Conservation (phyloP, 2,888 invertebrate genomes). For the Leptothorax acervorum region DNA sequence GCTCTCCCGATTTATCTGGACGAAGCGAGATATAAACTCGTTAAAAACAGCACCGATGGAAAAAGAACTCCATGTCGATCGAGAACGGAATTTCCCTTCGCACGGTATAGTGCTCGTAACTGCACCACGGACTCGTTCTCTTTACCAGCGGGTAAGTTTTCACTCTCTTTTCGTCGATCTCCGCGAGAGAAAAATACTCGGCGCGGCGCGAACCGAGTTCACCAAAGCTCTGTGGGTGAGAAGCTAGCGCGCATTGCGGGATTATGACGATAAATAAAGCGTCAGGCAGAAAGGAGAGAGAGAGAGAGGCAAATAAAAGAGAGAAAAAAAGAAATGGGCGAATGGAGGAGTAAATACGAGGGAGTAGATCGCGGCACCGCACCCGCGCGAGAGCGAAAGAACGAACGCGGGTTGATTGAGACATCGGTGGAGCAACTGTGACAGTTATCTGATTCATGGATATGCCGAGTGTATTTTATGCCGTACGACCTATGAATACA, state of each 20-base stretch:
- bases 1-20: slow-evolving; percentile 16
- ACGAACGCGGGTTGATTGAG: slow-evolving; percentile 82
- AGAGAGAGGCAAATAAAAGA: slow-evolving; percentile 27
- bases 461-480: slow-evolving; percentile 85
- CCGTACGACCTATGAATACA: slow-evolving; percentile 85
- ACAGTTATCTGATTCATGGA: slow-evolving; percentile 86
- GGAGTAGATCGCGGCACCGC: slow-evolving; percentile 44
- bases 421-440: slow-evolving; percentile 84
- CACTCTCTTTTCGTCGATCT: slow-evolving; percentile 16
- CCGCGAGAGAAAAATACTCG: slow-evolving; percentile 1
- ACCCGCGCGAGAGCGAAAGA: slow-evolving; percentile 65
- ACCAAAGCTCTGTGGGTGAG: slow-evolving; percentile 49
- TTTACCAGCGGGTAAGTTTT: not conserved
- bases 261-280: slow-evolving; percentile 73
- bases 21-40: slow-evolving; percentile 11
- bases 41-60: slow-evolving; percentile 37
- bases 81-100: slow-evolving; percentile 26
- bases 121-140: not conserved
- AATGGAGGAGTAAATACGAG: slow-evolving; percentile 32
- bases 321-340: slow-evolving; percentile 22
- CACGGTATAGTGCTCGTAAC: not conserved
- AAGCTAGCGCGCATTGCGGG: slow-evolving; percentile 64
- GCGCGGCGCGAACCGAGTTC: slow-evolving; percentile 12
- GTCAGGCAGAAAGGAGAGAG: slow-evolving; percentile 2
- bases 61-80: slow-evolving; percentile 12